Conservation (phyloP, 2,888 invertebrate species). For the Gryllus longicercus region DNA sequence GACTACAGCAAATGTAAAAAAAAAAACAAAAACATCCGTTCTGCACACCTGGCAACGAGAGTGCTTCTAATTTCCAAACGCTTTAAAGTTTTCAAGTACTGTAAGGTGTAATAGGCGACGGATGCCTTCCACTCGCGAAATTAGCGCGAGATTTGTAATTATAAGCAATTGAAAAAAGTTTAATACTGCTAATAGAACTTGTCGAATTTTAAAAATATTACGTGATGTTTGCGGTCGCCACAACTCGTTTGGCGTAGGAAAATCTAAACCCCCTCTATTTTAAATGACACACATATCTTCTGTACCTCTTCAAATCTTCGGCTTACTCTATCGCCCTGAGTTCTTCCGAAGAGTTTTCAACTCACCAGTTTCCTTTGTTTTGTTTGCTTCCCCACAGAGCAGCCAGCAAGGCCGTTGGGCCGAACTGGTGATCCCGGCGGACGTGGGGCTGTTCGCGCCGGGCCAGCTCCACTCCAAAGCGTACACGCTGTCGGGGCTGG, state of each 20-base stretch:
- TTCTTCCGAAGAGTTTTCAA: neutral
- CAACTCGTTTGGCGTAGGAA: no score
- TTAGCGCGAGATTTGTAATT: no score
- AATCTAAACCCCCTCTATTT: neutral
- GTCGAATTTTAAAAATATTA: no score
- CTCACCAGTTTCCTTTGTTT: neutral
- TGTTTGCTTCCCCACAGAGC: neutral
- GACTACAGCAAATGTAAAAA: no score
- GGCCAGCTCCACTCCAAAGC: slow-evolving; percentile 74
- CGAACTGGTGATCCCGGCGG: slow-evolving; percentile 66
- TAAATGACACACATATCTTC: neutral
- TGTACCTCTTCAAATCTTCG: neutral
- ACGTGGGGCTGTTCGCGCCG: slow-evolving; percentile 47
- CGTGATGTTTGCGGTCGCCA: neutral
- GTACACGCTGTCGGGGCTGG: slow-evolving; percentile 70
- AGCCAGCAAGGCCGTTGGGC: slow-evolving; percentile 52
- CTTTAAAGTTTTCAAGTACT: no score
- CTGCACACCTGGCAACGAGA: no score
- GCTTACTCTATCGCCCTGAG: slow-evolving; percentile 33
- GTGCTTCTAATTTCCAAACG: no score
- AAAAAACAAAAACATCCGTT: no score
- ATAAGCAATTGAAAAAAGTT: no score
- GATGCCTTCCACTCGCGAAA: no score
- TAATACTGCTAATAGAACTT: no score
- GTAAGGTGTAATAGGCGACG: no score